Conservation (phyloP, 2,888 invertebrate species). For the Merodon equestris region DNA sequence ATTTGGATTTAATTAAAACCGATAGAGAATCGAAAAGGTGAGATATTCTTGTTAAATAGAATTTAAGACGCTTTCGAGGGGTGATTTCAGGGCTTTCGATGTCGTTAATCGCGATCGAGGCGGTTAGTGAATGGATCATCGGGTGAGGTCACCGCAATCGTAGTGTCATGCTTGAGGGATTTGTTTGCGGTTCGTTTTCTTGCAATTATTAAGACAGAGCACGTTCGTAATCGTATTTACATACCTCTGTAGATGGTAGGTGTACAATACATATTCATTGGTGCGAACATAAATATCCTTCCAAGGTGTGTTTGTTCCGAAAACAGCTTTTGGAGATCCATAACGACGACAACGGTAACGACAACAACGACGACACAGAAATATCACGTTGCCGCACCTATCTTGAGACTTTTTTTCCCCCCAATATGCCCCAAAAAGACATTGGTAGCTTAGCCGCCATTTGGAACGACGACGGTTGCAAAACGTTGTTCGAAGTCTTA, state of each 20-base stretch:
- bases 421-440: too few relatives aligned
- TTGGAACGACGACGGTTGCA: conserved; percentile 37
- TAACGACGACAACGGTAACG: too few relatives aligned
- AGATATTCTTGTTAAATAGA: conserved; percentile 29
- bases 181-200: not conserved
- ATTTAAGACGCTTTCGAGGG: conserved; percentile 29
- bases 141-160: conserved; percentile 50
- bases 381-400: conserved; percentile 56
- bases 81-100: conserved; percentile 1
- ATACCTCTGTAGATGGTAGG: not conserved
- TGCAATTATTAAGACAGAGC: not conserved
- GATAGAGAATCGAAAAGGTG: conserved; percentile 50
- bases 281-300: conserved; percentile 22
- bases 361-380: conserved; percentile 14
- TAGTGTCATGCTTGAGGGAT: conserved; percentile 33
- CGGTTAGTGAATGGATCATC: conserved; percentile 40
- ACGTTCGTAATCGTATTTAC: not conserved
- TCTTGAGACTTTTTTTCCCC: not conserved
- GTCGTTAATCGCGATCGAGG: conserved; percentile 23
- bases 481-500: conserved; percentile 20
- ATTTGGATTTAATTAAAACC: conserved; percentile 50
- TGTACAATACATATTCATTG: too few relatives aligned
- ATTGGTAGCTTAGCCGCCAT: conserved; percentile 10
- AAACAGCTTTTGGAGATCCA: conserved; percentile 17
- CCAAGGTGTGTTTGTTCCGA: conserved; percentile 11